Percentiles rank a stretch among this genome's conserved stretches.
Evolutionary conservation across 2,113 vertebrate genomes (phyloP).

Genomic region (Macroglossus sobrinus): DNA sequence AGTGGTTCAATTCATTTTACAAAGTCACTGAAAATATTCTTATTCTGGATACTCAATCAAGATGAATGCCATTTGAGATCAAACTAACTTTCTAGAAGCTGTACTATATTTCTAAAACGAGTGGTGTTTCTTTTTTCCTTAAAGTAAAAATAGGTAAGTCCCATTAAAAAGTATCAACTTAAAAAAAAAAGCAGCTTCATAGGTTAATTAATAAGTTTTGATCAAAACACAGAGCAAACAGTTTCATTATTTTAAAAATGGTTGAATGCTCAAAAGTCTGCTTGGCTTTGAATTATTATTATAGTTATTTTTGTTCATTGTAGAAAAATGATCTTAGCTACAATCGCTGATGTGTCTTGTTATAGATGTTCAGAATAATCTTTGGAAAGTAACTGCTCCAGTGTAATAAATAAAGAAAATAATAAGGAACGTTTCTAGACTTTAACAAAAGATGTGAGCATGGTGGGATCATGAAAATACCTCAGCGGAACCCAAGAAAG

Average conservation of each 20-base stretch:
- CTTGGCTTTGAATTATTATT: not conserved
- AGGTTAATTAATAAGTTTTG: constrained; percentile 52
- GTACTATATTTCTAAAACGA: not conserved
- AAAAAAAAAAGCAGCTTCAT: constrained; percentile 29
- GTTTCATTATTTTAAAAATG: constrained; percentile 51
- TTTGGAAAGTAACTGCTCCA: constrained; percentile 75
- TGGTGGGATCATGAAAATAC: not conserved
- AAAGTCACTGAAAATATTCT: constrained; percentile 17
- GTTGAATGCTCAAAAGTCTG: constrained; percentile 31
- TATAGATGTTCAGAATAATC: constrained; percentile 60
- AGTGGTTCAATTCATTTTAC: constrained; percentile 33
- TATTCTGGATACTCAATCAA: constrained; percentile 17
- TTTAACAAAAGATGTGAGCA: not conserved
- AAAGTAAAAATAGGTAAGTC: constrained; percentile 24
- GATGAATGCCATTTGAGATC: not conserved
- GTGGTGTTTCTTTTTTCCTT: not conserved
- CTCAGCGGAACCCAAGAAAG: constrained; percentile 23
- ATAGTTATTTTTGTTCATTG: not conserved
- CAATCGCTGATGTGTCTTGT: constrained; percentile 6
- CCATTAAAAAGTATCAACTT: constrained; percentile 62
- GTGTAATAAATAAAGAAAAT: constrained; percentile 85
- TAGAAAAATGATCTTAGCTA: constrained; percentile 55
- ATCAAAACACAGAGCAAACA: constrained; percentile 54
- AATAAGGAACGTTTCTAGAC: constrained; percentile 54
- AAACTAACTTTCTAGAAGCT: constrained; percentile 30